phyloP scores from a whole-genome alignment of 2,888 invertebrate species.

The Papilio demoleus region DNA sequence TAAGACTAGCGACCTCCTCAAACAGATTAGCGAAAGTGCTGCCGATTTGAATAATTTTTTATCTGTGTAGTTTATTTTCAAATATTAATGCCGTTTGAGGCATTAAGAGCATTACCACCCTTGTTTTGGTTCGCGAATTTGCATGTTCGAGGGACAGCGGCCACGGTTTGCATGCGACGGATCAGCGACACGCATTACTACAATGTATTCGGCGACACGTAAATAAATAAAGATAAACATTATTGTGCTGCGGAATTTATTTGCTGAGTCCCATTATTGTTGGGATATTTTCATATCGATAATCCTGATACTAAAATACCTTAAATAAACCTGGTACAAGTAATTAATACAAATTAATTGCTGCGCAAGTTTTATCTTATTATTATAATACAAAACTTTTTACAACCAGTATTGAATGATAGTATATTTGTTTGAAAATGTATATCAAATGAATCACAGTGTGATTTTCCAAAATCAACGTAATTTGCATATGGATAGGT shows the following conservation, averaged over 20 bases:
- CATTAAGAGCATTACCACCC: conserved; percentile 80
- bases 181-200: conserved; percentile 70
- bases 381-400: too few species aligned
- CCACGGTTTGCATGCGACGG: conserved; percentile 65
- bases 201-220: conserved; percentile 78
- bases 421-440: too few species aligned
- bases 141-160: conserved; percentile 63
- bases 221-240: conserved; percentile 80
- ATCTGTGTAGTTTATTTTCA: conserved; percentile 75
- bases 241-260: conserved; percentile 44
- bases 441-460: too few species aligned
- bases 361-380: too few species aligned
- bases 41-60: conserved; percentile 68
- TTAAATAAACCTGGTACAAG: background rate
- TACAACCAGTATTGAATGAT: too few species aligned
- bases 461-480: too few species aligned
- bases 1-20: conserved; percentile 42
- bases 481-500: too few species aligned
- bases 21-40: conserved; percentile 54
- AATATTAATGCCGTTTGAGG: conserved; percentile 79
- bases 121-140: conserved; percentile 77
- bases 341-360: background rate
- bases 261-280: conserved; percentile 38
- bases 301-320: conserved; percentile 21
- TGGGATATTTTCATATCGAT: conserved; percentile 38